These are phyloP conservation scores for Actinia equina DNA, from an alignment of 64 coral and sea anemone genomes.

Conservation along the genomic window DNA sequence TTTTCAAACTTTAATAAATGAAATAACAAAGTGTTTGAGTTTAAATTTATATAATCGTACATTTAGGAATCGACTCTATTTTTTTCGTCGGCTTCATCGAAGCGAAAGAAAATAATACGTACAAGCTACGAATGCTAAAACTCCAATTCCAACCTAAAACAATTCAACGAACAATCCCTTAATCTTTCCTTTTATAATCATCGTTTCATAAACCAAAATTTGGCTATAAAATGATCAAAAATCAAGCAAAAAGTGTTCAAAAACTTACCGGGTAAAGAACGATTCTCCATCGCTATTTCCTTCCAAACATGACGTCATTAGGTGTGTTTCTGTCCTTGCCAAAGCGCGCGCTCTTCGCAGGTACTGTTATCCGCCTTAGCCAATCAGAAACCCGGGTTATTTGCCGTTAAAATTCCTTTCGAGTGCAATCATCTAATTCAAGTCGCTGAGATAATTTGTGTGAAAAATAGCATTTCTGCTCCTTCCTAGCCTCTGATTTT, in stretches of 20 bases:
- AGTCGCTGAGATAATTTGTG: not conserved
- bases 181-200: not conserved
- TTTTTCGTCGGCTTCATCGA: not conserved
- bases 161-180: not conserved
- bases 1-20: too few relatives aligned
- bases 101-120: not conserved
- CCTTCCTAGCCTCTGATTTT: not conserved
- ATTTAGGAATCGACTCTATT: not conserved
- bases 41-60: too few relatives aligned
- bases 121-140: not conserved
- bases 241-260: not conserved
- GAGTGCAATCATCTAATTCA: not conserved
- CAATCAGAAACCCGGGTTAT: not conserved
- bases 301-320: not conserved
- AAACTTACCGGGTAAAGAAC: not conserved
- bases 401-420: not conserved
- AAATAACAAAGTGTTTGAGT: too few relatives aligned
- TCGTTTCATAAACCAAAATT: not conserved
- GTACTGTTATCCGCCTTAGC: not conserved
- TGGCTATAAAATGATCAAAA: not conserved
- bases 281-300: constrained; percentile 4
- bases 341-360: not conserved
- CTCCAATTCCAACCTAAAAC: not conserved
- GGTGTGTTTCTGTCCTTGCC: not conserved
- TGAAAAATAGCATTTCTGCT: not conserved